Base-by-base conservation (phyloP, 2,888 invertebrate genomes). In the Plemyria rubiginata region DNA sequence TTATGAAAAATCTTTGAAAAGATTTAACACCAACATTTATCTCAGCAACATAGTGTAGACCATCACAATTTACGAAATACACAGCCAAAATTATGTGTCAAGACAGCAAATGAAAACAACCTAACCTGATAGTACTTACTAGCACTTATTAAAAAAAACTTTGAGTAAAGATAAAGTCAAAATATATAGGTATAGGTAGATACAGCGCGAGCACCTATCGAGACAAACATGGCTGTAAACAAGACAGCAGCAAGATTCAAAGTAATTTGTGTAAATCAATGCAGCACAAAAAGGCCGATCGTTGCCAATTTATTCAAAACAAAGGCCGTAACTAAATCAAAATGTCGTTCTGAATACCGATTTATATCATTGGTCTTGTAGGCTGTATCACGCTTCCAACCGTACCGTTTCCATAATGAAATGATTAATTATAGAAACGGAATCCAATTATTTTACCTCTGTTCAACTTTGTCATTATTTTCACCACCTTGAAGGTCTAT, bases 321-420 rank as follows among this genome's bases (percentile, higher is more conserved):
- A 78, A 78, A 75, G 63, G 66, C 48, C 60, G 53, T 70, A 70
- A 73, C 59, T 73, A 71, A 76, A 73, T 74, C 71, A 70, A 62
- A 61, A 61, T 70, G 71, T 69, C 71, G 65, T 67, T 72, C 57
- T 36, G 62, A 60, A 70, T 68, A 70, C 59, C 54, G 56, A 48
- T 60, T 60, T 50, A 41, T 54, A 57, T 57, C 53, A 60, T 64
- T 64, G 54, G 50, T 65, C 60, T 58, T 50, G 55, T 80, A 74
- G 75, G 79, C 72, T 54, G 76, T 59, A 79, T 81, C 81, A 84
- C 80, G 81, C 76, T 76, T 70, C 64, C 66, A 73, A 66, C 29
- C 72, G 79, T 81, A 86, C 85, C 86, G 88, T 82, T 88, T 90
- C 78, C 84, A 87, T 88, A 85, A 88, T 86, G 75, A 84, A n/a